phyloP scores from a whole-genome alignment of 1,140 invertebrate species.

The Mercenaria mercenaria region DNA sequence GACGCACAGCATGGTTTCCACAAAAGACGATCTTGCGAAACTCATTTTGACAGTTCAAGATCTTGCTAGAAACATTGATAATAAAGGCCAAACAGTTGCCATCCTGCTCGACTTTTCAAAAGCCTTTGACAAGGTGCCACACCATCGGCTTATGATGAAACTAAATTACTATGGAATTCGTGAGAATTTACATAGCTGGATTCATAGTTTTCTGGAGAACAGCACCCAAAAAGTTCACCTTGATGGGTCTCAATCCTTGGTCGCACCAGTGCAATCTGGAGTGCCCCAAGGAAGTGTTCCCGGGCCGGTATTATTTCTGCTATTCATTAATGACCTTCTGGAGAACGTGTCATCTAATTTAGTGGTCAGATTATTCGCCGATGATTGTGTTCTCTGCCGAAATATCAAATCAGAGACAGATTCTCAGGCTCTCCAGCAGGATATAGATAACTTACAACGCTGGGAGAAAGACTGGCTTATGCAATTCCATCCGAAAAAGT shows the following conservation, averaged over 20 bases:
- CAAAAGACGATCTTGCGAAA: slow-evolving; percentile 37
- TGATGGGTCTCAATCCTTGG: background rate
- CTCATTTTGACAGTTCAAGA: slow-evolving; percentile 38
- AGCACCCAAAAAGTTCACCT: slow-evolving; percentile 23
- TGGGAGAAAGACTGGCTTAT: slow-evolving; percentile 59
- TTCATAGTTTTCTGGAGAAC: background rate
- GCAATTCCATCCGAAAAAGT: slow-evolving; percentile 55
- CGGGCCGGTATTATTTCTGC: slow-evolving; percentile 5
- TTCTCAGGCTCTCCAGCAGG: slow-evolving; percentile 17
- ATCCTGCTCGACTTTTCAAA: slow-evolving; percentile 52
- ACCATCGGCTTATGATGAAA: background rate
- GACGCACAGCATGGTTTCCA: slow-evolving; percentile 50
- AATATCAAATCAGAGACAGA: slow-evolving; percentile 29
- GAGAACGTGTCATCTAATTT: slow-evolving; percentile 5
- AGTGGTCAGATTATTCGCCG: slow-evolving; percentile 12
- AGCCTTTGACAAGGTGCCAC: slow-evolving; percentile 51
- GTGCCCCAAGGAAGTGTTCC: slow-evolving; percentile 62
- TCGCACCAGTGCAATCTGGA: slow-evolving; percentile 51
- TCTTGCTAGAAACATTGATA: background rate
- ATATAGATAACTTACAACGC: slow-evolving; percentile 27
- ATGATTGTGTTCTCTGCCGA: slow-evolving; percentile 48
- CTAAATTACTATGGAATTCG: slow-evolving; percentile 25
- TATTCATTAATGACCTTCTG: slow-evolving; percentile 58
- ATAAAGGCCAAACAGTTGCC: background rate
- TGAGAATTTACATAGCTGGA: background rate